Evolutionary conservation across 2,113 vertebrate species (phyloP).

Genomic region (Anolis sagrei): DNA sequence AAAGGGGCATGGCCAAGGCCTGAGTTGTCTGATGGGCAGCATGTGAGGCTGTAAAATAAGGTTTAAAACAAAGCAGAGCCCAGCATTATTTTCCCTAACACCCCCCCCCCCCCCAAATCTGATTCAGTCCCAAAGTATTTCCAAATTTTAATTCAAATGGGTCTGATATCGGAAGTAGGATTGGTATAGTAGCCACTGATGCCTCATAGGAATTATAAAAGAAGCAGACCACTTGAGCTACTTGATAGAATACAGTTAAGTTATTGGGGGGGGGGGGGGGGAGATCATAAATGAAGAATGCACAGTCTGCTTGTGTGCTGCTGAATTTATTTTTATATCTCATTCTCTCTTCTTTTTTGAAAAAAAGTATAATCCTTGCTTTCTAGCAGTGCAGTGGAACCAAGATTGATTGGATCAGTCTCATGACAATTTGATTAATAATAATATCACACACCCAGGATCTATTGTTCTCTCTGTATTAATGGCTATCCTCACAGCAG

Average conservation of each 20-base stretch:
- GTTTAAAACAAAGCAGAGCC: too few relatives aligned
- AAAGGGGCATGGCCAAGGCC: too few relatives aligned
- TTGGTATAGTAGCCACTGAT: background rate
- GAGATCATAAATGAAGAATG: background rate
- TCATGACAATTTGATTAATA: too few relatives aligned
- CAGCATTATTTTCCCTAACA: too few relatives aligned
- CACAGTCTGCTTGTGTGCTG: background rate
- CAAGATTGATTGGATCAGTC: too few relatives aligned
- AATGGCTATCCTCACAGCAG: too few relatives aligned
- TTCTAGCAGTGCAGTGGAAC: background rate
- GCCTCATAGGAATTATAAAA: background rate
- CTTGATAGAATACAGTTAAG: background rate
- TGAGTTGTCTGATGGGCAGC: too few relatives aligned
- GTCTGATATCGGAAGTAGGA: background rate
- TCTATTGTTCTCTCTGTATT: background rate
- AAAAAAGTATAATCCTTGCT: background rate
- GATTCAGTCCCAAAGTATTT: too few relatives aligned
- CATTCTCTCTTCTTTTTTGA: background rate
- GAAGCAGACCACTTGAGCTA: background rate
- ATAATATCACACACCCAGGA: background rate
- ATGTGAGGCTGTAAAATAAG: too few relatives aligned
- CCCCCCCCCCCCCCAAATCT: too few relatives aligned
- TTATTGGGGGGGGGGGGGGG: too few relatives aligned
- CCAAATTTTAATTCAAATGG: background rate
- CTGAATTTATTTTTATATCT: background rate